These are phyloP conservation scores for Candidula unifasciata DNA, from an alignment of 2,888 invertebrate genomes.

Conservation along the genomic window DNA sequence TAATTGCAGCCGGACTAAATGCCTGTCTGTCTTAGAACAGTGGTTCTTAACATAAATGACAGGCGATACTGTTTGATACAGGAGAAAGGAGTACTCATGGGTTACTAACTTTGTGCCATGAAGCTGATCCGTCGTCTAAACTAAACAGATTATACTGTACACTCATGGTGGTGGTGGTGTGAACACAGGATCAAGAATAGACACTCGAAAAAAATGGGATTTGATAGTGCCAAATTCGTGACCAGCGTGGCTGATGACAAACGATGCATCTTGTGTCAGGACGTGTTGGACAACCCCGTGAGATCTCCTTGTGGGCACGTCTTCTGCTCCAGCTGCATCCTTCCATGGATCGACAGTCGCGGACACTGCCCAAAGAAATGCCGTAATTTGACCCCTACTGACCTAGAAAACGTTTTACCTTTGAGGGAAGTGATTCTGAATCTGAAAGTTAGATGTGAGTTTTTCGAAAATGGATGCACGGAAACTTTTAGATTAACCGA, in stretches of 20 bases:
- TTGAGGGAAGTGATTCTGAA: conserved; percentile 65
- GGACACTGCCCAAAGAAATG: conserved; percentile 65
- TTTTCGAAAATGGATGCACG: conserved; percentile 61
- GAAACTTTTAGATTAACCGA: conserved; percentile 61
- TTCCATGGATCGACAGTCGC: conserved; percentile 66
- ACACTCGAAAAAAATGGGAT: conserved; percentile 64
- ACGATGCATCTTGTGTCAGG: conserved; percentile 66
- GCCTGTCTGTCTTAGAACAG: too few relatives aligned
- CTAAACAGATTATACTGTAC: too few relatives aligned
- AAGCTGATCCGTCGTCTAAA: too few relatives aligned
- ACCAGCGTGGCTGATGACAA: conserved; percentile 64
- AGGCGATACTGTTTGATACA: too few relatives aligned
- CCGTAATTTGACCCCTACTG: conserved; percentile 58
- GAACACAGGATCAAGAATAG: too few relatives aligned
- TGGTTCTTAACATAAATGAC: too few relatives aligned
- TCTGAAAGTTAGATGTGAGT: conserved; percentile 68
- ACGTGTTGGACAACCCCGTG: conserved; percentile 71
- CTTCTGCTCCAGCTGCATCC: conserved; percentile 69
- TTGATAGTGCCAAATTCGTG: conserved; percentile 67
- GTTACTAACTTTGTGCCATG: too few relatives aligned
- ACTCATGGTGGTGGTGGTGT: too few relatives aligned
- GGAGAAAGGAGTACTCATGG: too few relatives aligned
- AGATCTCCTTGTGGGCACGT: conserved; percentile 67
- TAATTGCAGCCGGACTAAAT: too few relatives aligned
- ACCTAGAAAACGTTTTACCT: conserved; percentile 66